These are phyloP conservation scores for Hypocryptadius cinnamomeus DNA, from an alignment of 2,113 vertebrate species.

Conservation along the genomic window DNA sequence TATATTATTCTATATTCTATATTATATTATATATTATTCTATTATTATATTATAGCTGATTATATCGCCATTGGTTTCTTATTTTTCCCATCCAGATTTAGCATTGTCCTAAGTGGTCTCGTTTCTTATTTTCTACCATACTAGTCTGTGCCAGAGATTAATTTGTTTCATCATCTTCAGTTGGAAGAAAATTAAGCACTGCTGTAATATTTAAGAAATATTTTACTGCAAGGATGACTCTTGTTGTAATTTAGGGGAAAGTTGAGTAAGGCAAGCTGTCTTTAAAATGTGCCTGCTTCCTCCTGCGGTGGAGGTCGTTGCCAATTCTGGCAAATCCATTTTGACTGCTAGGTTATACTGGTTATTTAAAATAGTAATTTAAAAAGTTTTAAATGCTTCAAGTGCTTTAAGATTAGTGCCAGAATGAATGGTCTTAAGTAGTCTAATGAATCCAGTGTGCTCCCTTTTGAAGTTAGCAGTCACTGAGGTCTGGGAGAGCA, in stretches of 20 bases:
- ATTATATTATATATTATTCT: no score
- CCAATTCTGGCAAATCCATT: not conserved
- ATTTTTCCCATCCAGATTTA: not conserved
- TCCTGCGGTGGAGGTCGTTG: not conserved
- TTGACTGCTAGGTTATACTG: not conserved
- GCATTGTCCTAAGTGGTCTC: not conserved
- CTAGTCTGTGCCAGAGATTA: not conserved
- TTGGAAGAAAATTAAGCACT: not conserved
- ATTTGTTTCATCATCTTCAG: not conserved
- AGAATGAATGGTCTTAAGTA: not conserved
- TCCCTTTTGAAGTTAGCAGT: not conserved
- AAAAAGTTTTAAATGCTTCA: not conserved
- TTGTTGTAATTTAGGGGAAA: not conserved
- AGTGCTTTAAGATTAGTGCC: not conserved
- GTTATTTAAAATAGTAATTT: not conserved
- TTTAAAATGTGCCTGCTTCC: not conserved
- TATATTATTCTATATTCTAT: no score
- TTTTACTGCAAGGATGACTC: not conserved
- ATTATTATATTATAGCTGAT: no score
- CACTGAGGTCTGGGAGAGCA: not conserved
- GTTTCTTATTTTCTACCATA: not conserved
- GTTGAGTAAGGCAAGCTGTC: not conserved
- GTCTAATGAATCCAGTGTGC: not conserved
- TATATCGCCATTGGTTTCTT: not conserved
- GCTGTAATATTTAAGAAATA: not conserved